phyloP scores from a whole-genome alignment of 1,140 invertebrate species.

The Charaxes varanes region DNA sequence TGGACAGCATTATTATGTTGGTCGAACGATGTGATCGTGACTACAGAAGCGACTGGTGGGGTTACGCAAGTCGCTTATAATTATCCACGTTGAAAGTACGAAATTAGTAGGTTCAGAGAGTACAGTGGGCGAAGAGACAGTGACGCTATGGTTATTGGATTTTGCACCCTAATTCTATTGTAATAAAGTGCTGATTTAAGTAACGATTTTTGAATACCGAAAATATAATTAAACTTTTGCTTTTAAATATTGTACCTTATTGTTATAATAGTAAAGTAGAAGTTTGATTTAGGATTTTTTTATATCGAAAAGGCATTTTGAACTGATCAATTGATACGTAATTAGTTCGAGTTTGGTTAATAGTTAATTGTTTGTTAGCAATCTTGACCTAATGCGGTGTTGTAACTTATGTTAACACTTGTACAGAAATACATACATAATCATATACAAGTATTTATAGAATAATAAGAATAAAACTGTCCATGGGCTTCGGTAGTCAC shows the following conservation, averaged over 20 bases:
- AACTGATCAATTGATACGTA: slow-evolving; percentile 11
- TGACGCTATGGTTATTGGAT: too few species aligned
- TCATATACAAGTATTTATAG: too few species aligned
- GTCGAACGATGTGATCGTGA: slow-evolving; percentile 57
- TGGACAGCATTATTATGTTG: slow-evolving; percentile 23
- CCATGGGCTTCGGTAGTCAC: too few species aligned
- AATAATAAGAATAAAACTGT: too few species aligned
- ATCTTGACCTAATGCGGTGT: slow-evolving; percentile 6
- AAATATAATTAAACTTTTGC: neutral
- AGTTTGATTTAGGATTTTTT: slow-evolving; percentile 8
- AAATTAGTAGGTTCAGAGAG: slow-evolving; percentile 47
- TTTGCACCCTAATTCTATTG: too few species aligned
- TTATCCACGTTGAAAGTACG: slow-evolving; percentile 63
- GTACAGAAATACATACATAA: too few species aligned
- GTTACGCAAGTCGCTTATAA: slow-evolving; percentile 63
- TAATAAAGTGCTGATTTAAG: too few species aligned
- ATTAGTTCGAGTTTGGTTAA: slow-evolving; percentile 13
- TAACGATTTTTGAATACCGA: too few species aligned
- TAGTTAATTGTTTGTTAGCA: slow-evolving; percentile 10
- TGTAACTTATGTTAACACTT: neutral
- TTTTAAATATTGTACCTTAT: slow-evolving; percentile 4
- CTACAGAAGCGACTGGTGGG: slow-evolving; percentile 56
- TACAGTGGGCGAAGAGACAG: slow-evolving; percentile 10
- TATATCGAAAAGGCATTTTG: slow-evolving; percentile 4
- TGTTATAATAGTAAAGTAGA: neutral